Base-by-base conservation (phyloP, 2,113 vertebrate species). In the Notarius quadriscutis region DNA sequence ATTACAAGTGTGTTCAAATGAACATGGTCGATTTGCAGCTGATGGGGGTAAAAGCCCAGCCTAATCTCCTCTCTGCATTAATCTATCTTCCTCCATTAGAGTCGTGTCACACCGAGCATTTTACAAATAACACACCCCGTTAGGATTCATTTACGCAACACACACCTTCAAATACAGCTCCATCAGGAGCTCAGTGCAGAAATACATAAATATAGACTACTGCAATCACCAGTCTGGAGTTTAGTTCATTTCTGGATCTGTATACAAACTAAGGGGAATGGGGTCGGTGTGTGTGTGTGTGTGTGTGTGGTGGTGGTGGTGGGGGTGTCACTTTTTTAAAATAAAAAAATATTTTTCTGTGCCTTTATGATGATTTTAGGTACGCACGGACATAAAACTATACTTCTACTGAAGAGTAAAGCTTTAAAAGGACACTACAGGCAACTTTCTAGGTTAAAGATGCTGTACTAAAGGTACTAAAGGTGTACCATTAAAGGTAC, bases 41-140 rank as follows among this genome's bases (percentile, higher is more conserved):
- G 95, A 94, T 94, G 91, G 91, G 92, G 91, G 90, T 95, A 96
- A 95, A 96, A 85, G 7, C 94, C n/a, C 94, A 95, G 92, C 91
- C 94, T 96, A 95, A 96, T 96, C 95, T 95, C 93, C 94, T 94
- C 94, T 94, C 95, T 93, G 89, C 91, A 89, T 93, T 88, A 90
- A 84, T 84, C 83, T 74, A 74, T 84, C 53, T 84, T 92, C 95
- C 94, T 41, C 95, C 89, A 88, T 88, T 88, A 92, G 84, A 92
- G 88, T 92, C 91, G 95, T 95, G 96, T 95, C 89, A 93, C 93
- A 92, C 93, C 58, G 82, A 92, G 86, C 89, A 84, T 93, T 93
- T 89, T 90, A 92, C 94, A 94, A 94, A 96, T 95, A 95, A 93
- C 92, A 86, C 74, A 85, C 67, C 50, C 84, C 80, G 86, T 88